These are phyloP conservation scores for Picus viridis DNA, from an alignment of 2,797 vertebrate species.

Conservation along the genomic window DNA sequence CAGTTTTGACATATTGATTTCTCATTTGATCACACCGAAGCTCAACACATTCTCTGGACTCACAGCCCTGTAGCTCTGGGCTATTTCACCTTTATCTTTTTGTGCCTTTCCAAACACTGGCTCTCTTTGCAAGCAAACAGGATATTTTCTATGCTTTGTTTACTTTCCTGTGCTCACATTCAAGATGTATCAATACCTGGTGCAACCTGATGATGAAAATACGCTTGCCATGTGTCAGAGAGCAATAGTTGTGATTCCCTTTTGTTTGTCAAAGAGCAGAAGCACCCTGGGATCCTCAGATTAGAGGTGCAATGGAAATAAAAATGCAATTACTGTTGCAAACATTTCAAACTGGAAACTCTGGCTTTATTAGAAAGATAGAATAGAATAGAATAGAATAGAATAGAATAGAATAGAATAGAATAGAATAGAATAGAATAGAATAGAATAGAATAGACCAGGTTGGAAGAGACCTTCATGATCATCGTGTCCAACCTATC, in stretches of 20 bases:
- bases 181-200: rapidly evolving
- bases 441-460: no score
- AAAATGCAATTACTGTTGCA: background rate
- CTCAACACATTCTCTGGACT: background rate
- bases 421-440: no score
- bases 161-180: background rate
- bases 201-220: background rate
- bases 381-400: no score
- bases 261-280: background rate
- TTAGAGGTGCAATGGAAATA: background rate
- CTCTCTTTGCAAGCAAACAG: background rate
- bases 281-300: background rate
- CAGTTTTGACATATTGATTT: background rate
- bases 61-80: background rate
- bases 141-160: background rate
- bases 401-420: no score
- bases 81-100: background rate
- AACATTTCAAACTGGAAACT: background rate
- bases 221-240: background rate
- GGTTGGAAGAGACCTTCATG: no score
- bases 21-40: background rate
- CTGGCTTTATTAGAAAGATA: background rate
- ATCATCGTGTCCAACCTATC: no score
- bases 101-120: background rate
- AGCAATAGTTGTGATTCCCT: background rate